These are phyloP conservation scores for Orientallactaga sibirica DNA, from an alignment of 2,797 vertebrate species.

Conservation along the genomic window DNA sequence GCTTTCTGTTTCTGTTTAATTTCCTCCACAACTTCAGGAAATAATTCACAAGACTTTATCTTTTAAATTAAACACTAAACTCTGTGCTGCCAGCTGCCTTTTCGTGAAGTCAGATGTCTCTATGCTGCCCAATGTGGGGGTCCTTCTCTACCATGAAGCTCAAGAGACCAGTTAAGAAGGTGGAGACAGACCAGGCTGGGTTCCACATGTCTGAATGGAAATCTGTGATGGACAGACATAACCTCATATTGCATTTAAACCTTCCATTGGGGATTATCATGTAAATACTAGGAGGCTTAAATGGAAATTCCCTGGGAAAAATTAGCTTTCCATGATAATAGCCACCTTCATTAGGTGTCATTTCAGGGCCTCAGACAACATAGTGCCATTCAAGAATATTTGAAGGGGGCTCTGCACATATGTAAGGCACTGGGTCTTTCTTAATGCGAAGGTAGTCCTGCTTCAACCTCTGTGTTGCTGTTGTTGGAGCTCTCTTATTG, in stretches of 20 bases:
- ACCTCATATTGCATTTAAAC: constrained; percentile 98
- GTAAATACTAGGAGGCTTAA: constrained; percentile 99
- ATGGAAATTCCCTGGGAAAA: constrained; percentile 98
- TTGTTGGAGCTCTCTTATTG: constrained; percentile 97
- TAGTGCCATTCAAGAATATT: constrained; percentile 96
- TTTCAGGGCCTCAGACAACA: too few species aligned
- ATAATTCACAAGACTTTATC: constrained; percentile 98
- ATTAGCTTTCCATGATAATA: constrained; percentile 98
- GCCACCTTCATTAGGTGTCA: constrained; percentile 89
- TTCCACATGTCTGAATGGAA: constrained; percentile 99
- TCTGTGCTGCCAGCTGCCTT: constrained; percentile 97
- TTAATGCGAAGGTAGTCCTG: constrained; percentile 99
- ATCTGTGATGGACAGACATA: constrained; percentile 99
- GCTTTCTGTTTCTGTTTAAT: constrained; percentile 96
- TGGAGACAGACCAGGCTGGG: constrained; percentile 99
- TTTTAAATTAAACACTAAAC: constrained; percentile 97
- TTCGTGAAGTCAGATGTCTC: constrained; percentile 99
- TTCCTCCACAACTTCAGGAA: constrained; percentile 98
- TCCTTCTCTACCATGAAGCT: constrained; percentile 99
- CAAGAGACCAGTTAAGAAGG: constrained; percentile 97
- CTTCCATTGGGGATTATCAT: constrained; percentile 99
- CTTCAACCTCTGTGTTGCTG: constrained; percentile 97
- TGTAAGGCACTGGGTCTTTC: constrained; percentile 99
- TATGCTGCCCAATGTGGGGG: constrained; percentile 97
- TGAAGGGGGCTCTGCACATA: constrained; percentile 98